A percentile compares a stretch with the other conserved stretches of the same genome.
These are phyloP conservation scores for Caenorhabditis wallacei DNA, from an alignment of 2,888 invertebrate genomes.

Conservation along the genomic window DNA sequence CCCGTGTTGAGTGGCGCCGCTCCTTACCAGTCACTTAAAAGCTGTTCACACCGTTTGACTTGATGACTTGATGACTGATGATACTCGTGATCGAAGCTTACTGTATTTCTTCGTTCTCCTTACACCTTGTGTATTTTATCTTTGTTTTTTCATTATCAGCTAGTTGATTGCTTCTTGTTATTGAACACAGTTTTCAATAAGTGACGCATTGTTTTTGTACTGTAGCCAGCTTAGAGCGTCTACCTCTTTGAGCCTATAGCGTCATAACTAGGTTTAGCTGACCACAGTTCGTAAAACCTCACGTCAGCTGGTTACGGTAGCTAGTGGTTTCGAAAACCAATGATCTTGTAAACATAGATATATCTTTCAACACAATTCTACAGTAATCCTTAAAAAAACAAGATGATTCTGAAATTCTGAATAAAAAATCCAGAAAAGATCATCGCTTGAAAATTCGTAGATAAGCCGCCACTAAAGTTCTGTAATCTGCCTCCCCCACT, in stretches of 20 bases:
- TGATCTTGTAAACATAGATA: no score
- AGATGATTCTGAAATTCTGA: no score
- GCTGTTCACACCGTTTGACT: slow-evolving; percentile 13
- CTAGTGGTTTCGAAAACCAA: no score
- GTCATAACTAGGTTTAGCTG: background rate
- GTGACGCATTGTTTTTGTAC: background rate
- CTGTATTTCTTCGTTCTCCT: background rate
- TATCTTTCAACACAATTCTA: no score
- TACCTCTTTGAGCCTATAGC: no score
- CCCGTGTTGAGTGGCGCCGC: slow-evolving; percentile 10
- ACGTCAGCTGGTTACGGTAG: no score
- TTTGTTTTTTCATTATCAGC: background rate
- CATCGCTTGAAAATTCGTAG: slow-evolving; percentile 18
- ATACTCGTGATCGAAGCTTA: background rate
- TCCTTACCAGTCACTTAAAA: slow-evolving; percentile 12
- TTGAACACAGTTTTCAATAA: background rate
- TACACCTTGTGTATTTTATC: background rate
- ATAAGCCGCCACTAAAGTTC: no score
- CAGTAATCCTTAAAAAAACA: background rate
- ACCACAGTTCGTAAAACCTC: no score
- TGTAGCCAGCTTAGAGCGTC: background rate
- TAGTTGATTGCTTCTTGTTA: slow-evolving; percentile 1
- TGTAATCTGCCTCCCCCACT: slow-evolving; percentile 17
- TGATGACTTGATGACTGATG: background rate
- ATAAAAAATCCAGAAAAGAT: no score